Percentiles rank a stretch among this genome's conserved stretches.
Evolutionary conservation across 2,113 vertebrate species (phyloP).

Genomic region (Entomyzon cyanotis): DNA sequence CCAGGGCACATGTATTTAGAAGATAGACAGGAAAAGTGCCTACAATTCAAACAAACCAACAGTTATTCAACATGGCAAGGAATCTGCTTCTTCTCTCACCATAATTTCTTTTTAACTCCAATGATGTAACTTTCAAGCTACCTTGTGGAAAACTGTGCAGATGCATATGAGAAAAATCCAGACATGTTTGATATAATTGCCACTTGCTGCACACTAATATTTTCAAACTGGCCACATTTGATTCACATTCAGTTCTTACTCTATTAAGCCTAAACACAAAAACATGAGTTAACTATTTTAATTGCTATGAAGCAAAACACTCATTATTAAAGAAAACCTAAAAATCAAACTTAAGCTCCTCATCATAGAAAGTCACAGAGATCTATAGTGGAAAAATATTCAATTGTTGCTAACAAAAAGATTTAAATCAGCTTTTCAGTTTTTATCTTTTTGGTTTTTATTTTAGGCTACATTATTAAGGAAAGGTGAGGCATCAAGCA

Average conservation of each 20-base stretch:
- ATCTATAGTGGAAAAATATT: background rate
- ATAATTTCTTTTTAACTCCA: background rate
- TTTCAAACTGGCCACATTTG: background rate
- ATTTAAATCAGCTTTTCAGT: background rate
- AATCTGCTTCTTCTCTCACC: background rate
- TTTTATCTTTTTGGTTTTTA: background rate
- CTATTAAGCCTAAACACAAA: background rate
- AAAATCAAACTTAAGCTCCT: background rate
- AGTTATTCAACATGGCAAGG: background rate
- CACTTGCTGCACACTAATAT: background rate
- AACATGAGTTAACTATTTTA: background rate
- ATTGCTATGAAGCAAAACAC: background rate
- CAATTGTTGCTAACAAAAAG: background rate
- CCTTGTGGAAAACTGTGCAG: background rate
- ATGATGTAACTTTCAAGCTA: background rate
- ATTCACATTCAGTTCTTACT: background rate
- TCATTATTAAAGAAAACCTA: background rate
- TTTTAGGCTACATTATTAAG: background rate
- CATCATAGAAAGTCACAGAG: background rate
- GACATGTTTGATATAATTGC: background rate
- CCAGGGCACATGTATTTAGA: slow-evolving; percentile 98
- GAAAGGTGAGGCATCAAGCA: background rate
- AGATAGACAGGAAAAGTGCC: slow-evolving; percentile 97
- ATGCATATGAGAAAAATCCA: background rate
- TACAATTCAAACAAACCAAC: slow-evolving; percentile 65